Evolutionary conservation across 2,888 invertebrate genomes (phyloP), one percentile per base, ranked within the genome.

Genomic region (Drosophila kokeensis): DNA sequence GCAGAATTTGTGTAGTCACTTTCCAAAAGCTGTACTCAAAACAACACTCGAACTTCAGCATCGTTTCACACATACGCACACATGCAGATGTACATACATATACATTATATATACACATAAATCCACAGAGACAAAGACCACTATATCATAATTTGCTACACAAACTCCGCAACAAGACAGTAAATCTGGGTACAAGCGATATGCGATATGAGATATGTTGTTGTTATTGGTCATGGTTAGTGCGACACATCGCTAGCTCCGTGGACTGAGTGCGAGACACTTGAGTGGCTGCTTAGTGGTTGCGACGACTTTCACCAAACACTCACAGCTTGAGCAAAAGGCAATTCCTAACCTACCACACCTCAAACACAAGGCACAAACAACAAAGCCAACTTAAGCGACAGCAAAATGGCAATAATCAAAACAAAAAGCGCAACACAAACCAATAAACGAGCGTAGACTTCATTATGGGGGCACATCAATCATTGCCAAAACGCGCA

Each of bases 281-380:
- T 69, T 40, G 68, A 69, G 61, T 58, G 61, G 58, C 61, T 57
- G 57, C 60, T 55, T 58, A 38, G 18, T 61, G 15, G 15, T 24
- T 49, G 32, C 65, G 32, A 55, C 58, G 65, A 80, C 79, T 80
- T 80, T 80, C 79, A 73, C 79, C 66, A 64, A 55, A 60, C 48
- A 62, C 60, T 49, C 30, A 27, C 18, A 49, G 40, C 24, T 40
- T 34, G 11, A 38, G 15, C 34, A 13, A 49, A 50, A 58, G 55
- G 36, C 58, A 80, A 78, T 65, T 79, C 85, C 85, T 88, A 85
- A 85, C 85, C 85, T 85, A 85, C 89, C 85, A 85, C 85, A 85
- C 85, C 85, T 85, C 57, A 65, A 57, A 36, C 53, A 54, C 24
- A 54, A 53, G 21, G 27, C 38, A 40, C 40, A 24, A n/a, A n/a